Conservation (phyloP, 2,797 vertebrate genomes). For the Tympanoctomys barrerae region DNA sequence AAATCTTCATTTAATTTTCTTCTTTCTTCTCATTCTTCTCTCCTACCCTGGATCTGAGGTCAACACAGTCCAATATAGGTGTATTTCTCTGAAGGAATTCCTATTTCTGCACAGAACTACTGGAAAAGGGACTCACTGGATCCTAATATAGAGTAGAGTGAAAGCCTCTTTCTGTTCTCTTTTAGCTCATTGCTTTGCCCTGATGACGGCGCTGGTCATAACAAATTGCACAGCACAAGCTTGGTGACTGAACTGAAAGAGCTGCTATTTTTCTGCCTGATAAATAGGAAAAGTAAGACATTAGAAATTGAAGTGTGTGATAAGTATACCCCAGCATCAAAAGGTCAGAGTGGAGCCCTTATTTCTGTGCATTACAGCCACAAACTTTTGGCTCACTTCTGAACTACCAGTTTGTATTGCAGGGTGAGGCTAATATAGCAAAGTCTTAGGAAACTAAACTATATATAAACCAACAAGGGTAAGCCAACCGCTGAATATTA, state of each 20-base stretch:
- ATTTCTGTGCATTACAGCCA: neutral
- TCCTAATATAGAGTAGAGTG: neutral
- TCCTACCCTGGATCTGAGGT: neutral
- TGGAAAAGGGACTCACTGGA: neutral
- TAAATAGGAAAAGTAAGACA: neutral
- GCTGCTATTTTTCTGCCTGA: neutral
- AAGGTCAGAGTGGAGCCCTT: accelerated
- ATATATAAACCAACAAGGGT: neutral
- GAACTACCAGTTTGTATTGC: neutral
- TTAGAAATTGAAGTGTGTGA: neutral
- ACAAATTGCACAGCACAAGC: neutral
- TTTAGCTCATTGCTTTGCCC: neutral
- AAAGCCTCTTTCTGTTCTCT: neutral
- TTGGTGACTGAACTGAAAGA: neutral
- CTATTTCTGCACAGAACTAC: neutral
- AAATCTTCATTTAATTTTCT: neutral
- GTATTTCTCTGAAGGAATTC: neutral
- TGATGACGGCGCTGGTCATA: neutral
- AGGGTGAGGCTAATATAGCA: neutral
- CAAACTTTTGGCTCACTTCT: neutral
- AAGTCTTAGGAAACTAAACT: neutral
- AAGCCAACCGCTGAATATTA: neutral
- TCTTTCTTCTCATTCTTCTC: neutral
- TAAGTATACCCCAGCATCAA: neutral
- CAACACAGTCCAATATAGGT: neutral